Evolutionary conservation across 2,113 vertebrate species (phyloP).

Genomic region (Struthio camelus): DNA sequence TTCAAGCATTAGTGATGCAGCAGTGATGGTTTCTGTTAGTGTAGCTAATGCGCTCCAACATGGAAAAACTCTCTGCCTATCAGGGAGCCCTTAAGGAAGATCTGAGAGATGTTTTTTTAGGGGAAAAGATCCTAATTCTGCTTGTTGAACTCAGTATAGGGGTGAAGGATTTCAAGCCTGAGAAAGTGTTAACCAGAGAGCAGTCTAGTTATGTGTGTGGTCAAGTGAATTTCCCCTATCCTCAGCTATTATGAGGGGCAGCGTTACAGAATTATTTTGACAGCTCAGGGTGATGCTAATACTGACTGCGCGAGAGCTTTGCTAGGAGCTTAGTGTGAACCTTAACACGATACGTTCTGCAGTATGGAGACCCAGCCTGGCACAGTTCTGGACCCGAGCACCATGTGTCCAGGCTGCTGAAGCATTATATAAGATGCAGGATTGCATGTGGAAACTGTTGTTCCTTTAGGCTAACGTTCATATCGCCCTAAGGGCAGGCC

Average conservation of each 20-base stretch:
- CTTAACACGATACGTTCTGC: background rate
- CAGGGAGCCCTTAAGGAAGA: background rate
- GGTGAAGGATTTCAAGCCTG: background rate
- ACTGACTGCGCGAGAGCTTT: background rate
- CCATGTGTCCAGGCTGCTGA: background rate
- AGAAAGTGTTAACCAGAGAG: background rate
- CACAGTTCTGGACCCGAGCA: background rate
- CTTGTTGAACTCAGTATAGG: background rate
- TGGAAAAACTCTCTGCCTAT: background rate
- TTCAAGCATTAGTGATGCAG: background rate
- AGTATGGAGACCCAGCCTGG: background rate
- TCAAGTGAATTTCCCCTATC: background rate
- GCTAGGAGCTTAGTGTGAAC: background rate
- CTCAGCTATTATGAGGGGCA: background rate
- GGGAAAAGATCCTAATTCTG: background rate
- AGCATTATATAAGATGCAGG: fast-evolving
- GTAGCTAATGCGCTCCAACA: background rate
- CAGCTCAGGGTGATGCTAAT: background rate
- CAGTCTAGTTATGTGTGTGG: fast-evolving
- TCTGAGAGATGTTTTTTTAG: conserved; percentile 38
- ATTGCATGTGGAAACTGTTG: background rate
- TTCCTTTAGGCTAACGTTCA: fast-evolving
- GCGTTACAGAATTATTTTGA: background rate
- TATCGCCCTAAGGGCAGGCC: fast-evolving
- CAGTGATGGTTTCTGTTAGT: conserved; percentile 1